phyloP scores from a whole-genome alignment of 1,140 invertebrate genomes.

The Holotrichia oblita region DNA sequence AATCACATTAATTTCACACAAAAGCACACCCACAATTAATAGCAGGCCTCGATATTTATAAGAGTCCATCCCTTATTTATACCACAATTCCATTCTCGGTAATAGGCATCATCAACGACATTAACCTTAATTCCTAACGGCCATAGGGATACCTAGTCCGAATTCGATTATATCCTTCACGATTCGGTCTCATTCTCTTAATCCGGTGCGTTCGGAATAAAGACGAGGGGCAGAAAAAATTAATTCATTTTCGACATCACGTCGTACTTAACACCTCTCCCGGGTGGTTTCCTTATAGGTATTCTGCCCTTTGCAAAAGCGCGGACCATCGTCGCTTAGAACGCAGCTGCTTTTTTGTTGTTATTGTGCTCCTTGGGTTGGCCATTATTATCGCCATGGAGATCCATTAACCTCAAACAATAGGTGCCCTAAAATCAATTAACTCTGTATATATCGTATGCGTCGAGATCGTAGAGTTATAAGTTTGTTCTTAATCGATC shows the following conservation, averaged over 20 bases:
- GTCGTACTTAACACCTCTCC: not conserved
- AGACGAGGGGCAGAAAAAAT: not conserved
- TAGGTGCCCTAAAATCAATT: not conserved
- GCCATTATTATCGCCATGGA: not conserved
- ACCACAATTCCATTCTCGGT: too few species aligned
- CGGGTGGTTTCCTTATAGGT: not conserved
- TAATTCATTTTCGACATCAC: not conserved
- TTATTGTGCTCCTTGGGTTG: not conserved
- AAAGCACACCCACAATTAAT: too few species aligned
- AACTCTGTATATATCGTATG: not conserved
- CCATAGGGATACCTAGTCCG: too few species aligned
- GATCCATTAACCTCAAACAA: constrained; percentile 10
- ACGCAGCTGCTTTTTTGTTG: not conserved
- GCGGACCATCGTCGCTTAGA: not conserved
- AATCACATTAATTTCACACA: too few species aligned
- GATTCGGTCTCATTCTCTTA: not conserved
- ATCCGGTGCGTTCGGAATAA: not conserved
- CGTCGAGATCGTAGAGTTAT: not conserved
- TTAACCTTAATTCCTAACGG: too few species aligned
- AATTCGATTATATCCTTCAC: not conserved
- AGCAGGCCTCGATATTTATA: too few species aligned
- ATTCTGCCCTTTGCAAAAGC: not conserved
- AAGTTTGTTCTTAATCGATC: too few species aligned
- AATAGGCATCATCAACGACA: too few species aligned
- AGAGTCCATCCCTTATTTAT: too few species aligned